Percentiles rank a stretch among this genome's conserved stretches.
Conservation (phyloP, 1,140 invertebrate genomes). For the Caenorhabditis elegans region DNA sequence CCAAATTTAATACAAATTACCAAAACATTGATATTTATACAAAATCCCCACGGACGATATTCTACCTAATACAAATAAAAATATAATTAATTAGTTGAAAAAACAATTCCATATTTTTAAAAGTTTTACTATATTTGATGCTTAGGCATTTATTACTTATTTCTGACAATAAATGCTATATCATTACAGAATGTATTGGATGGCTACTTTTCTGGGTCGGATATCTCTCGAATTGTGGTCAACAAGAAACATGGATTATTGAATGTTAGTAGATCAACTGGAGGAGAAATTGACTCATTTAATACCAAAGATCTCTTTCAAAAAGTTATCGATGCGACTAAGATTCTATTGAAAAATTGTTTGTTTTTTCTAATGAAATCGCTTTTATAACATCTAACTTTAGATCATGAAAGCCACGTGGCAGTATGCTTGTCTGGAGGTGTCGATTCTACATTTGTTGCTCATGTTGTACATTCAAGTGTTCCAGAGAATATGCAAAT, state of each 20-base stretch:
- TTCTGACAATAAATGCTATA: too few species aligned
- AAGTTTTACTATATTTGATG: too few species aligned
- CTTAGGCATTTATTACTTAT: too few species aligned
- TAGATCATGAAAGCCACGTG: conserved; percentile 8
- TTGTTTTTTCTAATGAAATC: neutral
- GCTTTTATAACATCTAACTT: neutral
- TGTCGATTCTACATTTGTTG: conserved; percentile 40
- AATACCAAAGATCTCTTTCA: neutral
- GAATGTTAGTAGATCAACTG: neutral
- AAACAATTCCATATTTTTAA: too few species aligned
- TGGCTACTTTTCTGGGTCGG: neutral
- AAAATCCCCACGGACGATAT: too few species aligned
- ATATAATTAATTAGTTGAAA: too few species aligned
- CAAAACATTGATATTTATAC: too few species aligned
- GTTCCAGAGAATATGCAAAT: neutral
- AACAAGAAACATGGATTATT: neutral
- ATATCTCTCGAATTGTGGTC: neutral
- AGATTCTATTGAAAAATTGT: neutral
- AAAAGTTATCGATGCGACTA: conserved; percentile 9
- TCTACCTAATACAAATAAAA: too few species aligned
- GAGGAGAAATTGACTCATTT: neutral
- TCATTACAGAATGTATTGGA: neutral
- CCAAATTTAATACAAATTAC: too few species aligned
- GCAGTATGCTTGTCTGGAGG: conserved; percentile 37
- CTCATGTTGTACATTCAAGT: neutral